These are phyloP conservation scores for Drosophila triauraria DNA, from an alignment of 1,140 invertebrate species.

Conservation along the genomic window DNA sequence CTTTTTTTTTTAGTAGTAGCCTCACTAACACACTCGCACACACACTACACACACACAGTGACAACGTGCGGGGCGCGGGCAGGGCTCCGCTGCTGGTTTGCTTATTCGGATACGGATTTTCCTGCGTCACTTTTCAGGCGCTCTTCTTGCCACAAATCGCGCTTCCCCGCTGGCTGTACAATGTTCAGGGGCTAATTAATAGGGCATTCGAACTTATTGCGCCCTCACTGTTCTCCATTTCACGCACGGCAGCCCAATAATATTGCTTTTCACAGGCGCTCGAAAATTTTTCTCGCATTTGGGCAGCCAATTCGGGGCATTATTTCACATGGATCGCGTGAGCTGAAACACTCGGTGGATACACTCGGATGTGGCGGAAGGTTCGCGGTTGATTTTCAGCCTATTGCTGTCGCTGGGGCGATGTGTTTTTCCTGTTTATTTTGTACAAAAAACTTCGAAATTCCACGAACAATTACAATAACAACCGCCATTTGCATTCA, in stretches of 20 bases:
- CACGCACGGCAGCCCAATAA: slow-evolving; percentile 42
- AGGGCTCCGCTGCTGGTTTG: slow-evolving; percentile 49
- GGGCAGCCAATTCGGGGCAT: slow-evolving; percentile 55
- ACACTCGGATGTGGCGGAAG: slow-evolving; percentile 46
- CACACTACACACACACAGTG: slow-evolving; percentile 43
- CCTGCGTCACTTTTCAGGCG: slow-evolving; percentile 48
- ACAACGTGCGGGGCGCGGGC: slow-evolving; percentile 71
- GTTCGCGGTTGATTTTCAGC: slow-evolving; percentile 57
- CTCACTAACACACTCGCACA: slow-evolving; percentile 54
- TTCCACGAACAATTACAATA: slow-evolving; percentile 84
- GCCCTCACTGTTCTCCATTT: slow-evolving; percentile 55
- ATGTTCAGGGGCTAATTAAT: slow-evolving; percentile 27
- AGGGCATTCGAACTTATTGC: slow-evolving; percentile 18
- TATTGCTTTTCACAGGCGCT: slow-evolving; percentile 73
- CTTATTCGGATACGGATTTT: slow-evolving; percentile 40
- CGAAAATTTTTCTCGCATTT: slow-evolving; percentile 65
- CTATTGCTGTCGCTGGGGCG: slow-evolving; percentile 54
- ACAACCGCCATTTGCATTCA: slow-evolving; percentile 54
- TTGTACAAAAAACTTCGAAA: slow-evolving; percentile 84
- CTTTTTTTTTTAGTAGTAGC: slow-evolving; percentile 50
- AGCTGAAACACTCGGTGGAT: slow-evolving; percentile 37
- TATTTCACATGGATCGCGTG: slow-evolving; percentile 54
- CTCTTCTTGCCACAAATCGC: slow-evolving; percentile 44
- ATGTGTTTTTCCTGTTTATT: slow-evolving; percentile 76
- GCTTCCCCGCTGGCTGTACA: slow-evolving; percentile 32